phyloP scores from a whole-genome alignment of 2,113 vertebrate genomes.

The Tupaia tana region DNA sequence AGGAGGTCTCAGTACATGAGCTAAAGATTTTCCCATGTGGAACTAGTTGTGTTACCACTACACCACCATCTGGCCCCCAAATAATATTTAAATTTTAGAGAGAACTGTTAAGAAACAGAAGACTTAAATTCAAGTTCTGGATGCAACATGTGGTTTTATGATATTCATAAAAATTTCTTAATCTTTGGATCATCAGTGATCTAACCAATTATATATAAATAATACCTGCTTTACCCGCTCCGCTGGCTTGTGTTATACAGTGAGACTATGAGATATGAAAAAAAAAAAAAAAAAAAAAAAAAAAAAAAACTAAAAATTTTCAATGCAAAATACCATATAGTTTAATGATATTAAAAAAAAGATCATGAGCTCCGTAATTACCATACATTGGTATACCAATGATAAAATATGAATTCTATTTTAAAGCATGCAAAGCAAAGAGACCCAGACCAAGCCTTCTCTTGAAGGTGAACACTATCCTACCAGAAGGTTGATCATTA shows the following conservation, averaged over 20 bases:
- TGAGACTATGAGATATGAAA: conserved; percentile 5
- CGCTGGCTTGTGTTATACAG: not conserved
- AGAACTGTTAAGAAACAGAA: not conserved
- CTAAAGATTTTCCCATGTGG: no score
- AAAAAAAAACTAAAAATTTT: not conserved
- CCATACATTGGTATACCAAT: not conserved
- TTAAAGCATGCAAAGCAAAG: not conserved
- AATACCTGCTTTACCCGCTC: not conserved
- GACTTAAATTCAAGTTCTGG: not conserved
- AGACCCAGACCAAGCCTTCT: not conserved
- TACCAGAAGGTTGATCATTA: not conserved
- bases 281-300: not conserved
- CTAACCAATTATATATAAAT: not conserved
- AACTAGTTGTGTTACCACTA: no score
- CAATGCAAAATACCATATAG: conserved; percentile 10
- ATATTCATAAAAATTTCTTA: not conserved
- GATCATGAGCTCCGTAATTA: not conserved
- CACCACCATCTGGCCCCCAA: not conserved
- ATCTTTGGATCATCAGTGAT: not conserved
- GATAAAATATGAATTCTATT: not conserved
- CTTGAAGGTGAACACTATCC: not conserved
- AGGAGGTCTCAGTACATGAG: no score
- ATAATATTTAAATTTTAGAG: not conserved
- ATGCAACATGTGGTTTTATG: not conserved
- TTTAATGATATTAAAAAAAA: conserved; percentile 5